Evolutionary conservation across 2,888 invertebrate genomes (phyloP).

Genomic region (Chirona hameri): DNA sequence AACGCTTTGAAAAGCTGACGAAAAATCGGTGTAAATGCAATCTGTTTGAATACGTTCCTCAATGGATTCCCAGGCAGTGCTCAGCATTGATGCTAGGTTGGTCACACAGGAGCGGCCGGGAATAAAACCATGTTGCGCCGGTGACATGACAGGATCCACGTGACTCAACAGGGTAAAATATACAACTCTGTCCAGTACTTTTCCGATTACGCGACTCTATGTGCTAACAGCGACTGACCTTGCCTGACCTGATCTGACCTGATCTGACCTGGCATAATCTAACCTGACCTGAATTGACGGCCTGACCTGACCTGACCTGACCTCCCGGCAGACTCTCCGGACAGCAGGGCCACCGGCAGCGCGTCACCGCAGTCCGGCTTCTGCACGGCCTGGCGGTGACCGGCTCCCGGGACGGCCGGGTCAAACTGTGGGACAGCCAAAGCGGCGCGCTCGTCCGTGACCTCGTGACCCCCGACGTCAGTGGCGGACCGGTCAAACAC

Average conservation of each 20-base stretch:
- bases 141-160: too few species aligned
- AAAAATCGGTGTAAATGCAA: too few species aligned
- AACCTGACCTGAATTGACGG: background rate
- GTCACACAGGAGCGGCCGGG: too few species aligned
- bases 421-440: background rate
- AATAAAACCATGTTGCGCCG: too few species aligned
- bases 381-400: background rate
- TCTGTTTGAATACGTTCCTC: too few species aligned
- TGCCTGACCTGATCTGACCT: too few species aligned
- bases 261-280: too few species aligned
- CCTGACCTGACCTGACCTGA: background rate
- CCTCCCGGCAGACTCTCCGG: background rate
- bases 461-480: constrained; percentile 1
- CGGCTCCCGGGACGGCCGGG: background rate
- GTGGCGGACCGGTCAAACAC: background rate
- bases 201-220: background rate
- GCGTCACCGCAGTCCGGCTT: background rate
- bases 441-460: background rate
- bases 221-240: background rate
- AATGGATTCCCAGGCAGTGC: too few species aligned
- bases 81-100: too few species aligned
- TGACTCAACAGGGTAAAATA: too few species aligned
- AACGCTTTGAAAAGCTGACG: too few species aligned
- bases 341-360: background rate
- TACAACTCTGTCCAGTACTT: background rate